Conservation (phyloP, 2,797 vertebrate genomes). For the Acanthopagrus latus region DNA sequence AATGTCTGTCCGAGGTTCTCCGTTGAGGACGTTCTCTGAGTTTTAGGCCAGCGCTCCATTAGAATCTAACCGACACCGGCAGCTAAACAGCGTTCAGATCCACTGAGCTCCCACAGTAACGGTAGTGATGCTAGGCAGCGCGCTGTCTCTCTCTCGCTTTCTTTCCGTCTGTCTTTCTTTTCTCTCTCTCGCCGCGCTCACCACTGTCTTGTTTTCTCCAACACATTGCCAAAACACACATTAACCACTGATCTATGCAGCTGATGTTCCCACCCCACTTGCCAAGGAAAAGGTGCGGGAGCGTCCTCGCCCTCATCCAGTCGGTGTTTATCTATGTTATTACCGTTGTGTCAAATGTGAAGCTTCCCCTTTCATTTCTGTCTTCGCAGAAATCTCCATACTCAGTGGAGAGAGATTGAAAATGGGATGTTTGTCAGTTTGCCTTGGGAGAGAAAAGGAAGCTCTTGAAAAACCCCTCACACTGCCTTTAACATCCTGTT, state of each 20-base stretch:
- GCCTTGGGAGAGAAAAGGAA: conserved; percentile 56
- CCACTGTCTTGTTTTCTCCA: conserved; percentile 9
- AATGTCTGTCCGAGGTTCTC: conserved; percentile 16
- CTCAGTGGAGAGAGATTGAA: conserved; percentile 39
- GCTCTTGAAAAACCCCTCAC: conserved; percentile 8
- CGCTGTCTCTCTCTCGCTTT: conserved; percentile 2
- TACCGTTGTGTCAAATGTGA: conserved; percentile 45
- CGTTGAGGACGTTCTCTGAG: not conserved
- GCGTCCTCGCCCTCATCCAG: conserved; percentile 37
- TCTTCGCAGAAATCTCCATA: conserved; percentile 53
- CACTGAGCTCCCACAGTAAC: conserved; percentile 21
- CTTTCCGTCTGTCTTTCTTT: conserved; percentile 2
- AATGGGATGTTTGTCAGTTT: conserved; percentile 62
- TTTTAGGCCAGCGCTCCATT: not conserved
- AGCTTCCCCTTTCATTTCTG: conserved; percentile 49
- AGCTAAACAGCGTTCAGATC: conserved; percentile 32
- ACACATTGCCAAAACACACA: conserved; percentile 54
- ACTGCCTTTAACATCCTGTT: conserved; percentile 58
- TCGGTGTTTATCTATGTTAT: conserved; percentile 72
- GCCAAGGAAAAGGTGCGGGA: conserved; percentile 46
- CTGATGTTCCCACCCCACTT: conserved; percentile 62
- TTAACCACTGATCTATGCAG: conserved; percentile 71
- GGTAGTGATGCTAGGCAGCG: conserved; percentile 12
- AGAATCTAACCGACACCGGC: conserved; percentile 51
- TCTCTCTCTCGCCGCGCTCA: not conserved